Evolutionary conservation across 2,797 vertebrate species (phyloP).

Genomic region (Gallinago stenura): DNA sequence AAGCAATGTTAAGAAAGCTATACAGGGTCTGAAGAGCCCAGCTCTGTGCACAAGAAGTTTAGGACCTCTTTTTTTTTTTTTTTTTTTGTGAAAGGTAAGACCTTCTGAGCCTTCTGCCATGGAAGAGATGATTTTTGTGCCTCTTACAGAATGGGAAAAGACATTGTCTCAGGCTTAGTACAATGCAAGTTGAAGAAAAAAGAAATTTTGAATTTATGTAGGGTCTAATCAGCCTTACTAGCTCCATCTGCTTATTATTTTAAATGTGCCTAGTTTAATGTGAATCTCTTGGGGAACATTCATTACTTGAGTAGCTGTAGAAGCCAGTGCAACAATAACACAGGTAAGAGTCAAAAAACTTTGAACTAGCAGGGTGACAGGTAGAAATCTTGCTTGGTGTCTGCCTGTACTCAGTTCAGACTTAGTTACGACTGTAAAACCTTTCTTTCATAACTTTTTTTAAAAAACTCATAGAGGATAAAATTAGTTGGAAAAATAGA

Average conservation of each 20-base stretch:
- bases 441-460: not conserved
- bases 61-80: not conserved
- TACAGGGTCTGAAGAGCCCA: not conserved
- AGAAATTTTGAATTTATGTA: not conserved
- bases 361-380: not conserved
- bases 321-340: not conserved
- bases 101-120: not conserved
- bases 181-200: not conserved
- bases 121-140: accelerated
- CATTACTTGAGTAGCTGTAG: not conserved
- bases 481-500: conserved; percentile 6
- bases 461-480: not conserved
- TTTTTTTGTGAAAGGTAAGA: not conserved
- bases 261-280: not conserved
- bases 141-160: not conserved
- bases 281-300: not conserved
- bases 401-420: not conserved
- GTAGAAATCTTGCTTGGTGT: not conserved
- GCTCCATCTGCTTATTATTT: not conserved
- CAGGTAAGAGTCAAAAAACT: not conserved
- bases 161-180: not conserved
- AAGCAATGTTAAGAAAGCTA: not conserved
- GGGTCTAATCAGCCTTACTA: not conserved
- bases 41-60: not conserved
- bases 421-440: not conserved